phyloP scores from a whole-genome alignment of 2,888 invertebrate species.

The Stenchaetothrips biformis region DNA sequence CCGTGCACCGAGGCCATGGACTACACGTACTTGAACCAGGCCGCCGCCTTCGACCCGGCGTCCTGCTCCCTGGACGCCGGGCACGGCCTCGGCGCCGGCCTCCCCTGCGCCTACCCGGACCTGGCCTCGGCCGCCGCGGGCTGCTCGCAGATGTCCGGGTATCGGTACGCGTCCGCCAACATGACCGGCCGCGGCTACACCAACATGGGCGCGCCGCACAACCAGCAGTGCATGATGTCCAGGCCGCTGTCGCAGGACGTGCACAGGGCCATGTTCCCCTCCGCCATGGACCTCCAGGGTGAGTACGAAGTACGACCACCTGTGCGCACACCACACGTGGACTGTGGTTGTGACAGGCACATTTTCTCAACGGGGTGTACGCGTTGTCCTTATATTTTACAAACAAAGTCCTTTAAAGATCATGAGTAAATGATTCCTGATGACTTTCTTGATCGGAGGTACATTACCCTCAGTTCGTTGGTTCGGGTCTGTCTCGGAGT shows the following conservation, averaged over 20 bases:
- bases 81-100: constrained; percentile 47
- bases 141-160: constrained; percentile 84
- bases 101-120: constrained; percentile 79
- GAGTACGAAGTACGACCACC: constrained; percentile 46
- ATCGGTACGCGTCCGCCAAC: constrained; percentile 68
- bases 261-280: constrained; percentile 65
- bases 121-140: constrained; percentile 56
- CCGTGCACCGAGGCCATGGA: constrained; percentile 49
- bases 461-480: no score
- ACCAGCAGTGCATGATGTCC: constrained; percentile 43
- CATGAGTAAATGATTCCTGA: no score
- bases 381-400: no score
- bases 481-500: no score
- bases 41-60: constrained; percentile 58
- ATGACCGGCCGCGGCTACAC: constrained; percentile 56
- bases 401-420: no score
- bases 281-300: constrained; percentile 77
- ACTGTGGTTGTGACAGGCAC: no score
- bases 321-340: no score
- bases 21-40: constrained; percentile 68
- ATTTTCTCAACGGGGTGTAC: no score
- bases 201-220: constrained; percentile 49
- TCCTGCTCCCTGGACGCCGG: constrained; percentile 54
- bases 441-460: no score
- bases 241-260: constrained; percentile 49